Evolutionary conservation across 2,797 vertebrate genomes (phyloP).

Genomic region (Xerus rutilus): DNA sequence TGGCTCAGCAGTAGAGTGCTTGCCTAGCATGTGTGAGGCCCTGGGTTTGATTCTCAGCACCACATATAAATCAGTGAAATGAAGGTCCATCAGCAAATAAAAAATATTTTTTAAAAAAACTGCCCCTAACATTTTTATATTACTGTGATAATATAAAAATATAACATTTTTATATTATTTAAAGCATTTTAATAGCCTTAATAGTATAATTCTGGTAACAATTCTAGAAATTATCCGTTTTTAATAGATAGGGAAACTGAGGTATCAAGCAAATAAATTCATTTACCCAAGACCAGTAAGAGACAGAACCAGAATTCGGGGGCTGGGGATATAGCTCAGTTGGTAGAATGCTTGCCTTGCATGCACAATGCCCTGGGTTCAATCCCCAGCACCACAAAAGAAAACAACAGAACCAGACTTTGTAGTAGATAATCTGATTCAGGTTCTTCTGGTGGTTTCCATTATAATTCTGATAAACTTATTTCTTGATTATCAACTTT

Average conservation of each 20-base stretch:
- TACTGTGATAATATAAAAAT: no score
- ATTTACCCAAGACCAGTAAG: background rate
- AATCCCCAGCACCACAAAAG: no score
- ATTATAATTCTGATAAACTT: conserved; percentile 27
- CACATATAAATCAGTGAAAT: no score
- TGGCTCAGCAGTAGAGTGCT: no score
- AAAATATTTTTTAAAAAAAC: no score
- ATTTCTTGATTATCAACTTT: background rate
- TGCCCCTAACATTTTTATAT: background rate
- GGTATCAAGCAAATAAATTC: background rate
- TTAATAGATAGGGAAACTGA: background rate
- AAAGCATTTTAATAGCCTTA: background rate
- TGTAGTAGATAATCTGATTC: background rate
- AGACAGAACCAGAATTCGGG: background rate
- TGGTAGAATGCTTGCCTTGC: no score
- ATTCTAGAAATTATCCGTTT: background rate
- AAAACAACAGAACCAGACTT: background rate
- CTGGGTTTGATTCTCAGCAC: no score
- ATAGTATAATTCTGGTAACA: background rate
- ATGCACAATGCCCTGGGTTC: no score
- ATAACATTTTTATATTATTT: no score
- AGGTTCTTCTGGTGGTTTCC: background rate
- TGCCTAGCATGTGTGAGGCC: no score
- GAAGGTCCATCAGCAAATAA: no score
- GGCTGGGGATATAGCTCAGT: no score